Conservation (phyloP, 2,888 invertebrate genomes). For the Didymodactylos carnosus region DNA sequence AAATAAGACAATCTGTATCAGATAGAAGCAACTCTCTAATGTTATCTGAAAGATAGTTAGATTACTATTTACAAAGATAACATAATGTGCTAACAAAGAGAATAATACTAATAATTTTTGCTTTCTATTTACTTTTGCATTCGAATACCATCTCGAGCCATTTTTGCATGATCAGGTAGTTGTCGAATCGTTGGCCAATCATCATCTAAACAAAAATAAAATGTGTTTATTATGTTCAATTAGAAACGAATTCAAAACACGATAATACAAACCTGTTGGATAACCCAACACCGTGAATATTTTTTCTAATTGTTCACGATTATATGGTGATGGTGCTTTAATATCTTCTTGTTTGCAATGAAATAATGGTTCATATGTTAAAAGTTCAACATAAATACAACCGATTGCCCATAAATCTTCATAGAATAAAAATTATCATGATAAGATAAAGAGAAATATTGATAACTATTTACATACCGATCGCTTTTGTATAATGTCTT, state of each 20-base stretch:
- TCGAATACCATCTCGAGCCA: constrained; percentile 52
- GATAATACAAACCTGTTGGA: constrained; percentile 38
- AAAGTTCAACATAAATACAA: constrained; percentile 92
- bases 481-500: constrained; percentile 89
- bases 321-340: constrained; percentile 95
- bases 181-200: constrained; percentile 97
- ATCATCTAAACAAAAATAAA: constrained; percentile 39
- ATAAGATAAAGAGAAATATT: background rate
- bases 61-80: constrained; percentile 57
- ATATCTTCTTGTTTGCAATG: constrained; percentile 98
- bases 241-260: background rate
- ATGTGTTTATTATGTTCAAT: background rate
- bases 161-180: constrained; percentile 92
- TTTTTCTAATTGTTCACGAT: constrained; percentile 88
- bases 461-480: constrained; percentile 42
- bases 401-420: constrained; percentile 41
- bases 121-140: background rate
- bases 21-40: background rate
- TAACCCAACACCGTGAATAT: constrained; percentile 99
- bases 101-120: no score
- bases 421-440: background rate
- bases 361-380: constrained; percentile 96
- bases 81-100: no score
- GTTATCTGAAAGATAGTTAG: background rate
- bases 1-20: background rate